These are phyloP conservation scores for Phylloscopus trochiloides DNA, from an alignment of 2,113 vertebrate species.

Conservation along the genomic window DNA sequence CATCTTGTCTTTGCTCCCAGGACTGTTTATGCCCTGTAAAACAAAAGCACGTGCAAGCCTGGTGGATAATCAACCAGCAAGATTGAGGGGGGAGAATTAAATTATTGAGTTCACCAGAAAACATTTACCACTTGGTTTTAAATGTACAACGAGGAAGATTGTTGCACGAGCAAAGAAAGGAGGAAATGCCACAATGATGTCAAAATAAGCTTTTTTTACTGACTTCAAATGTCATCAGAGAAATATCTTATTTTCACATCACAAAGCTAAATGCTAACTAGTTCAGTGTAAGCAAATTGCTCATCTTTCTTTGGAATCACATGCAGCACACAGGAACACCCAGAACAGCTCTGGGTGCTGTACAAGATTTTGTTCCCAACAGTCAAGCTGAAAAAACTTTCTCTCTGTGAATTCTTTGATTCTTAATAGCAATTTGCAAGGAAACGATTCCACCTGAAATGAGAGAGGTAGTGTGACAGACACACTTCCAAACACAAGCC, in stretches of 20 bases:
- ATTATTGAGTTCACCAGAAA: accelerated
- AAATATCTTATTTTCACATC: background rate
- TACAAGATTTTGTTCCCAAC: accelerated
- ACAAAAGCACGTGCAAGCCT: background rate
- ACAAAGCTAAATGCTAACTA: background rate
- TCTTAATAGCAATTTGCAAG: background rate
- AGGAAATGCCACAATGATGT: background rate
- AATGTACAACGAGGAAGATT: background rate
- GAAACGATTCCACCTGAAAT: background rate
- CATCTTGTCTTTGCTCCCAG: background rate
- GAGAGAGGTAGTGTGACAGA: background rate
- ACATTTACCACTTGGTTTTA: background rate
- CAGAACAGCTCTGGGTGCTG: background rate
- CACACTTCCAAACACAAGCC: background rate
- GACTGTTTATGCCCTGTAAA: background rate
- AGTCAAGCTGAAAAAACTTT: background rate
- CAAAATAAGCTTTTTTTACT: background rate
- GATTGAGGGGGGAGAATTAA: background rate
- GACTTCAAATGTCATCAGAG: background rate
- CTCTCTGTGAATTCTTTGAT: background rate
- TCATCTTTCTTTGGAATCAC: background rate
- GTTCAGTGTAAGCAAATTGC: background rate
- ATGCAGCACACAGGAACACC: accelerated
- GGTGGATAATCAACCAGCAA: background rate
- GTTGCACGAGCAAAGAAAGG: background rate